Evolutionary conservation across 2,888 invertebrate species (phyloP), one percentile per base, ranked within the genome.

Genomic region (Lycocerus yunnanus): DNA sequence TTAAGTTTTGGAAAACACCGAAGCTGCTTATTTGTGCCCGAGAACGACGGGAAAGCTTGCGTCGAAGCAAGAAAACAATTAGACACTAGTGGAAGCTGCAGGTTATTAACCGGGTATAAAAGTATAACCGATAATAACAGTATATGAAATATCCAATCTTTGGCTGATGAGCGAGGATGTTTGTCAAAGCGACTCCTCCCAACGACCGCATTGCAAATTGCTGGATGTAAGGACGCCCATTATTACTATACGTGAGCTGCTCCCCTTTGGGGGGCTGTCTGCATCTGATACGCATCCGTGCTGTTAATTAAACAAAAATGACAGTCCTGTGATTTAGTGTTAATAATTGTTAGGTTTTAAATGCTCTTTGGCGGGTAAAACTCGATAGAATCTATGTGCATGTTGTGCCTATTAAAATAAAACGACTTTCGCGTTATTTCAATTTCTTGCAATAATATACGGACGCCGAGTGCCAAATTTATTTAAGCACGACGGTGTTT

Each of bases 261-360:
- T 80, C 81, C 81, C 82, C 82, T 81, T 82, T 80, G 80, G 79
- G 77, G 80, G 80, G 80, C 80, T 79, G 83, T 83, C 84, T 83
- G 82, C 84, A 84, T 85, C 84, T 83, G 84, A 85, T 85, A 84
- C 80, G 79, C 76, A 77, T 77, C 75, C 76, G 71, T 77, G 81
- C 80, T 82, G 84, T 84, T 85, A 85, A 85, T 85, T 85, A 85
- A 85, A 85, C 84, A 85, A 85, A 84, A 85, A 83, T 83, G 84
- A 84, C 84, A 85, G 84, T 80, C 79, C 79, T 76, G 83, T 85
- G 84, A 85, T 85, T 85, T 85, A 85, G 84, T 84, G 81, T 80
- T 83, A 83, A 83, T 85, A 84, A 85, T 85, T 85, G 83, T 83
- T 84, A 82, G 83, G 82, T 84, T 43, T 43, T 81, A 81, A 79